These are phyloP conservation scores for Glaucopsyche alexis DNA, from an alignment of 2,888 invertebrate species.

Conservation along the genomic window DNA sequence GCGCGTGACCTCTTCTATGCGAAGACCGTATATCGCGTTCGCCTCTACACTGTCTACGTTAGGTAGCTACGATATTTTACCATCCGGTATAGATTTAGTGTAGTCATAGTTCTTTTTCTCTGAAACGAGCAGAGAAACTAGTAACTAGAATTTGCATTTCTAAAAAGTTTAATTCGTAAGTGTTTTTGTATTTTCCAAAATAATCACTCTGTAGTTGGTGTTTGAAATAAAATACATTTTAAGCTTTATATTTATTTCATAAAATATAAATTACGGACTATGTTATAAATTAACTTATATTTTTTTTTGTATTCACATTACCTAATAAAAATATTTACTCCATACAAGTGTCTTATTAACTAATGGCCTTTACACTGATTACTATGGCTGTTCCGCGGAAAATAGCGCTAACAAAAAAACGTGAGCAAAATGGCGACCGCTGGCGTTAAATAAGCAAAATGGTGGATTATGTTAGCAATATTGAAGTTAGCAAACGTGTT, in stretches of 20 bases:
- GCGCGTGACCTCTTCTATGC: slow-evolving; percentile 31
- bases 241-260: slow-evolving; percentile 35
- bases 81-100: slow-evolving; percentile 32
- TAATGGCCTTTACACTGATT: background rate
- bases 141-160: slow-evolving; percentile 52
- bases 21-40: slow-evolving; percentile 31
- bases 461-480: no score
- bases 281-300: slow-evolving; percentile 64
- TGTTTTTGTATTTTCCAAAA: slow-evolving; percentile 28
- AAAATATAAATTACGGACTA: slow-evolving; percentile 34
- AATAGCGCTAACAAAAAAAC: no score
- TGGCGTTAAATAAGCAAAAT: no score
- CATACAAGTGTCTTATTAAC: slow-evolving; percentile 40
- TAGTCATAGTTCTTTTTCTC: slow-evolving; percentile 67
- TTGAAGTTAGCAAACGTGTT: no score
- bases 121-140: slow-evolving; percentile 72
- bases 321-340: slow-evolving; percentile 60
- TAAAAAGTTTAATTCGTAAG: slow-evolving; percentile 12
- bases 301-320: slow-evolving; percentile 59
- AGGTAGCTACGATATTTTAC: slow-evolving; percentile 34
- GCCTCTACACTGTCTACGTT: slow-evolving; percentile 28
- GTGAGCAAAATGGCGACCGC: no score
- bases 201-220: slow-evolving; percentile 27
- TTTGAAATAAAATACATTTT: slow-evolving; percentile 36
- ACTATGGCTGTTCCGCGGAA: no score